phyloP scores from a whole-genome alignment of 2,888 invertebrate species.

The Lithophane ornitopus region DNA sequence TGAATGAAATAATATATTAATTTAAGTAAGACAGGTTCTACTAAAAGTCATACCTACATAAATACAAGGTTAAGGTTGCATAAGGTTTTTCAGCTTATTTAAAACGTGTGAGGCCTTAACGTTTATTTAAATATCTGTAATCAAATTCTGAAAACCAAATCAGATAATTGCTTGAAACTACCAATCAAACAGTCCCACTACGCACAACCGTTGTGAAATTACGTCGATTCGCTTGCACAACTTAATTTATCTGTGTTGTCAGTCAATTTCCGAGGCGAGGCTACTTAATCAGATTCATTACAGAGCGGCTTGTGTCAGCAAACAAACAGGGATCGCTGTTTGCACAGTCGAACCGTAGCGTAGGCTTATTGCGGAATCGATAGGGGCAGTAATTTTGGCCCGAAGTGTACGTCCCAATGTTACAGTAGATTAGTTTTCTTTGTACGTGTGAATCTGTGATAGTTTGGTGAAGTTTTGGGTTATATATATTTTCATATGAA shows the following conservation, averaged over 20 bases:
- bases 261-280: conserved; percentile 76
- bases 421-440: conserved; percentile 57
- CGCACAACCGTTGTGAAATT: conserved; percentile 50
- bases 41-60: too few species aligned
- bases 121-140: neutral
- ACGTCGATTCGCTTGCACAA: conserved; percentile 67
- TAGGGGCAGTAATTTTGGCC: conserved; percentile 73
- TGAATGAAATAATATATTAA: neutral
- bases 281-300: conserved; percentile 90
- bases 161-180: conserved; percentile 17
- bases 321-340: conserved; percentile 74
- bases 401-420: conserved; percentile 69
- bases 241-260: conserved; percentile 74
- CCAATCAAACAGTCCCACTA: conserved; percentile 41
- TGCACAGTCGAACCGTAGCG: conserved; percentile 61
- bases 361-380: conserved; percentile 74
- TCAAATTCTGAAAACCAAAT: conserved; percentile 3
- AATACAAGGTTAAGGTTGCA: too few species aligned
- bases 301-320: conserved; percentile 76
- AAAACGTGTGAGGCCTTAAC: too few species aligned
- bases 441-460: conserved; percentile 24
- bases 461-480: conserved; percentile 2
- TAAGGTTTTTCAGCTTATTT: neutral
- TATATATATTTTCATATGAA: neutral
- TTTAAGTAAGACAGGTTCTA: neutral